phyloP scores from a whole-genome alignment of 2,113 vertebrate species.

The Pangasianodon gigas region DNA sequence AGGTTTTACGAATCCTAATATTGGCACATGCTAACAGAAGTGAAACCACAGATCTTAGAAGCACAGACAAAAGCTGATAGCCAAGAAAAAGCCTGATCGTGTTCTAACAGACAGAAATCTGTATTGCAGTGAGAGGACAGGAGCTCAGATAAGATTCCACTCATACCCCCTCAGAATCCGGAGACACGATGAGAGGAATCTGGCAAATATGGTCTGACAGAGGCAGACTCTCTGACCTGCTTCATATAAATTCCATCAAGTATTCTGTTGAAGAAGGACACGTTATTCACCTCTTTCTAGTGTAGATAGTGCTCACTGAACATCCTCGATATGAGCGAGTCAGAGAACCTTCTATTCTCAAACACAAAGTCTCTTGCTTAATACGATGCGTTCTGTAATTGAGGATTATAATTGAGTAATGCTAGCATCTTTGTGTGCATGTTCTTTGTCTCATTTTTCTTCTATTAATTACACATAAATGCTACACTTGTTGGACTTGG shows the following conservation, averaged over 20 bases:
- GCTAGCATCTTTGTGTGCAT: not conserved
- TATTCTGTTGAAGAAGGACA: not conserved
- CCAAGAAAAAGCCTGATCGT: conserved; percentile 41
- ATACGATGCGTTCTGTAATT: not conserved
- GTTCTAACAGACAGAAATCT: conserved; percentile 51
- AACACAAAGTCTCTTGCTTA: not conserved
- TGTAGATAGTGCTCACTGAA: not conserved
- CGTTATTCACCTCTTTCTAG: not conserved
- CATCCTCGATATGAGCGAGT: not conserved
- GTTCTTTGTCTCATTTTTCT: not conserved
- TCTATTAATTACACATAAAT: no score
- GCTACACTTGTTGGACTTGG: no score
- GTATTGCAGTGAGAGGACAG: conserved; percentile 49
- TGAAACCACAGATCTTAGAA: not conserved
- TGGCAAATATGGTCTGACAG: not conserved
- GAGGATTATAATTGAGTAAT: not conserved
- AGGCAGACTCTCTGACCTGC: conserved; percentile 10
- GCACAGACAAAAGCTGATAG: conserved; percentile 32
- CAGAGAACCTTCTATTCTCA: not conserved
- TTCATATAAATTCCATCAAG: conserved; percentile 9
- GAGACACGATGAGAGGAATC: not conserved
- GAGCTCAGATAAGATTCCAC: conserved; percentile 53
- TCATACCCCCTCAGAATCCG: conserved; percentile 44
- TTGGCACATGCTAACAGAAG: conserved; percentile 6
- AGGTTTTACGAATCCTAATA: not conserved